A percentile compares a stretch with the other conserved stretches of the same genome.
phyloP scores from a whole-genome alignment of 1,140 invertebrate species.

The Hormaphis cornu region DNA sequence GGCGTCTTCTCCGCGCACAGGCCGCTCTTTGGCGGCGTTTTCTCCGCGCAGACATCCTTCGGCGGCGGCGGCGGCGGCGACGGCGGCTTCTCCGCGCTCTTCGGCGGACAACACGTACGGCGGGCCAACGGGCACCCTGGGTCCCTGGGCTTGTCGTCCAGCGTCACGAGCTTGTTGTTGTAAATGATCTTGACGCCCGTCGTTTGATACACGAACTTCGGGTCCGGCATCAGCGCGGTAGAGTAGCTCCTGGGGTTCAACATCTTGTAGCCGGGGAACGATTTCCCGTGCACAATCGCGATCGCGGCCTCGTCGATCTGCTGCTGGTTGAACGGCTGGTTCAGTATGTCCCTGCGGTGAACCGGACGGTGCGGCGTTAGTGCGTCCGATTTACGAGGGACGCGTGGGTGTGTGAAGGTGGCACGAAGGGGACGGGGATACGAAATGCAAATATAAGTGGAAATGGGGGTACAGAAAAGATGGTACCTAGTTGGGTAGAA shows the following conservation, averaged over 20 bases:
- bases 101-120: too few species aligned
- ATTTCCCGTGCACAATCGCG: neutral
- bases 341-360: neutral
- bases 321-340: neutral
- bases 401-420: neutral
- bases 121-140: too few species aligned
- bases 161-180: neutral
- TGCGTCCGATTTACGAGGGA: neutral
- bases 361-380: neutral
- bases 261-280: neutral
- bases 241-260: neutral
- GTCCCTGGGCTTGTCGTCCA: too few species aligned
- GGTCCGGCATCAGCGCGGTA: neutral
- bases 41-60: too few species aligned
- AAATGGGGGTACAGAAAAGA: too few species aligned
- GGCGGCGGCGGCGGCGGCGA: too few species aligned
- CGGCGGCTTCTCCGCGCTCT: too few species aligned
- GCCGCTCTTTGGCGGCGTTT: too few species aligned
- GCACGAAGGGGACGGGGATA: too few species aligned
- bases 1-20: too few species aligned
- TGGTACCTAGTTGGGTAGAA: too few species aligned
- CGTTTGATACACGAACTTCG: neutral
- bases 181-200: neutral
- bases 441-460: too few species aligned
- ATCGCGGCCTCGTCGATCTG: neutral